These are phyloP conservation scores for Phocides pigmalion DNA, from an alignment of 1,140 invertebrate genomes.

Conservation along the genomic window DNA sequence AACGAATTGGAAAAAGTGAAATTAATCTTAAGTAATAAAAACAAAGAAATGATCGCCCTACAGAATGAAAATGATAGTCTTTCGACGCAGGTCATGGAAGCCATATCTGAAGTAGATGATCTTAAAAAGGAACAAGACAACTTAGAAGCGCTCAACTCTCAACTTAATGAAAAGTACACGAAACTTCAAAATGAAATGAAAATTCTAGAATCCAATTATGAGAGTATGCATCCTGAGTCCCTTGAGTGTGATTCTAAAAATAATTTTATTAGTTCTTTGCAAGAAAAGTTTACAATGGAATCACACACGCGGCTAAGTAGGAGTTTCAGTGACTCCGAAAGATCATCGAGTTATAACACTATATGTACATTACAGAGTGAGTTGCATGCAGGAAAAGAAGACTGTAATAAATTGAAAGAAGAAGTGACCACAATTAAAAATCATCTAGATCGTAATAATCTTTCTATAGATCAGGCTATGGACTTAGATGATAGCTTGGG, in stretches of 20 bases:
- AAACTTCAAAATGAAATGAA: conserved; percentile 44
- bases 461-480: conserved; percentile 57
- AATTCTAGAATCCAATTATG: conserved; percentile 22
- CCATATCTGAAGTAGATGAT: conserved; percentile 62
- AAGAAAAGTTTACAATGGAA: conserved; percentile 40
- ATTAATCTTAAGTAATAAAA: conserved; percentile 45
- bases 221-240: conserved; percentile 41
- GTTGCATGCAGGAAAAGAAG: conserved; percentile 69
- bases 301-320: conserved; percentile 56
- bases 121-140: conserved; percentile 60
- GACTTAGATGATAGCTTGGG: conserved; percentile 68
- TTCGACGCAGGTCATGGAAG: conserved; percentile 72
- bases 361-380: conserved; percentile 74
- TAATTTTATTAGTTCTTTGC: conserved; percentile 46
- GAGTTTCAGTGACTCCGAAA: conserved; percentile 70
- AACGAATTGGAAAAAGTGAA: conserved; percentile 54
- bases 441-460: conserved; percentile 65
- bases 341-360: conserved; percentile 68
- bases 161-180: conserved; percentile 47
- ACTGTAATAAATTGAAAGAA: conserved; percentile 72
- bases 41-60: conserved; percentile 49
- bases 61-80: conserved; percentile 72
- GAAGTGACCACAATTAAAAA: conserved; percentile 73
- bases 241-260: conserved; percentile 55
- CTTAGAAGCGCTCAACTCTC: conserved; percentile 46